Evolutionary conservation across 2,888 invertebrate species (phyloP).

Genomic region (Listrodromus nycthemerus): DNA sequence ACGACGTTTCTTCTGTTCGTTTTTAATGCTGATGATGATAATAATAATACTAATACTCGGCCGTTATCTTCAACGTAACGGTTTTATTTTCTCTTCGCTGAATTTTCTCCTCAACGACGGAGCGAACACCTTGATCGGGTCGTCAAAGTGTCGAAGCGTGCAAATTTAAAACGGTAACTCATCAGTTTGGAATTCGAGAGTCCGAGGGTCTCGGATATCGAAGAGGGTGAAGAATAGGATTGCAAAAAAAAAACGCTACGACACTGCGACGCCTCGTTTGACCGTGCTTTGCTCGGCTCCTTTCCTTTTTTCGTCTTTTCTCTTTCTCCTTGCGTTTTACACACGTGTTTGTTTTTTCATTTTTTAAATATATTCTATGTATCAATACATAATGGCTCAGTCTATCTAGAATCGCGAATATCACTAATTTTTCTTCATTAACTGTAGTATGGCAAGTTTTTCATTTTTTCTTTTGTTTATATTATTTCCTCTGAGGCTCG

Average conservation of each 20-base stretch:
- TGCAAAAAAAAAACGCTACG: slow-evolving; percentile 17
- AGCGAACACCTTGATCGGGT: slow-evolving; percentile 18
- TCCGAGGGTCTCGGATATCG: slow-evolving; percentile 31
- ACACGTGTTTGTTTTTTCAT: slow-evolving; percentile 53
- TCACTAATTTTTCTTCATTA: slow-evolving; percentile 71
- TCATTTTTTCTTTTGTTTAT: slow-evolving; percentile 56
- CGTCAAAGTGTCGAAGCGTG: slow-evolving; percentile 37
- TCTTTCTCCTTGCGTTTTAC: slow-evolving; percentile 58
- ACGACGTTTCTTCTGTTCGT: slow-evolving; percentile 15
- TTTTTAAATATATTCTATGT: slow-evolving; percentile 56
- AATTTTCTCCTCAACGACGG: slow-evolving; percentile 29
- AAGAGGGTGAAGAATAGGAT: slow-evolving; percentile 2
- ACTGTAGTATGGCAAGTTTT: slow-evolving; percentile 73
- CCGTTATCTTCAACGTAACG: slow-evolving; percentile 62
- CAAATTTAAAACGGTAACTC: slow-evolving; percentile 19
- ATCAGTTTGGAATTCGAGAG: slow-evolving; percentile 33
- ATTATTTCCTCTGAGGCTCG: slow-evolving; percentile 48
- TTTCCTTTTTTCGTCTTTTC: slow-evolving; percentile 23
- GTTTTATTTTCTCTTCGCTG: slow-evolving; percentile 42
- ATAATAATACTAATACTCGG: slow-evolving; percentile 68
- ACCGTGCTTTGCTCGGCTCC: slow-evolving; percentile 19
- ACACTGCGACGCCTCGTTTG: slow-evolving; percentile 41
- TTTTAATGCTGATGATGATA: slow-evolving; percentile 54
- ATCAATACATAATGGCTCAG: slow-evolving; percentile 73
- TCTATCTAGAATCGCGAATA: slow-evolving; percentile 74